Evolutionary conservation across 2,113 vertebrate species (phyloP).

Genomic region (Anolis sagrei): DNA sequence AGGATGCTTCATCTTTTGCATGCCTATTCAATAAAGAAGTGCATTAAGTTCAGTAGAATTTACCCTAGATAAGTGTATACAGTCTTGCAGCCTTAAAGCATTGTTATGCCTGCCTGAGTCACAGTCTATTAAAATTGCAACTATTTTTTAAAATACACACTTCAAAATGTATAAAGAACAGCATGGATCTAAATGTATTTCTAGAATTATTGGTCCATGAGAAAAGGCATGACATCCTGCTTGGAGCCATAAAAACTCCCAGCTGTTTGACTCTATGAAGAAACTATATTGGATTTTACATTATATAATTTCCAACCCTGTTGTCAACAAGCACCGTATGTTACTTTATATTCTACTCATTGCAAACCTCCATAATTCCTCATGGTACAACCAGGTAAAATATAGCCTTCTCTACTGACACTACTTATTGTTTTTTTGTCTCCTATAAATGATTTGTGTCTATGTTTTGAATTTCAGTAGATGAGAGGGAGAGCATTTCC

Average conservation of each 20-base stretch:
- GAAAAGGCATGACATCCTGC: slow-evolving; percentile 56
- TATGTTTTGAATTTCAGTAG: slow-evolving; percentile 75
- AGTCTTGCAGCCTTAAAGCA: not conserved
- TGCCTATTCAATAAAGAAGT: not conserved
- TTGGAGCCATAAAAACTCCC: slow-evolving; percentile 68
- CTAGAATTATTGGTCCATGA: slow-evolving; percentile 67
- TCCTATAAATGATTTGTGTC: slow-evolving; percentile 77
- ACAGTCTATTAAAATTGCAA: slow-evolving; percentile 45
- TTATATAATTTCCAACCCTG: slow-evolving; percentile 77
- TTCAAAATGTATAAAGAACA: slow-evolving; percentile 67
- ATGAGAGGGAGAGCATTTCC: slow-evolving; percentile 63
- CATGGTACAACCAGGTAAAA: slow-evolving; percentile 73
- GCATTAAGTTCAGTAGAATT: not conserved
- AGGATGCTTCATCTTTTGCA: not conserved
- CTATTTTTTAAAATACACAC: slow-evolving; percentile 23
- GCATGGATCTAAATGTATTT: slow-evolving; percentile 57
- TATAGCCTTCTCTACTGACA: slow-evolving; percentile 72
- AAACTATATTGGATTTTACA: slow-evolving; percentile 76
- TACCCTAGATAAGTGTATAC: not conserved
- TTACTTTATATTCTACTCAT: slow-evolving; percentile 78
- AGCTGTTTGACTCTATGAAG: slow-evolving; percentile 67
- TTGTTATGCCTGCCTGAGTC: slow-evolving; percentile 17
- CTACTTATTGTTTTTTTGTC: slow-evolving; percentile 78
- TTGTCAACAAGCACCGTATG: slow-evolving; percentile 77
- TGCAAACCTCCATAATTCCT: slow-evolving; percentile 75